Percentiles rank a stretch among this genome's conserved stretches.
Conservation (phyloP, 2,888 invertebrate species). For the Acheta domesticus region DNA sequence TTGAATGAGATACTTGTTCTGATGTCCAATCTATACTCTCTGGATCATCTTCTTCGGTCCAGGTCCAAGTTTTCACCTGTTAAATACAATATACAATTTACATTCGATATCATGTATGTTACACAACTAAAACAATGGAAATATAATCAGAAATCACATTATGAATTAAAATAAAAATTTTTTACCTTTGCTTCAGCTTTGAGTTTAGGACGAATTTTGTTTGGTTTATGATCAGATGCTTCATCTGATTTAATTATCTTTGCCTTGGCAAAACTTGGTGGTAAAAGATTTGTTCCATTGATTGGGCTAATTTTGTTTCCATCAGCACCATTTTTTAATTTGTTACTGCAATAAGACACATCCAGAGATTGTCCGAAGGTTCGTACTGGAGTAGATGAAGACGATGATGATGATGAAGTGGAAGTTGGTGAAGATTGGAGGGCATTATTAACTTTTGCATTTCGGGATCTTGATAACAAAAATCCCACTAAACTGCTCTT, state of each 20-base stretch:
- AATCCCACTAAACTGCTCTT: slow-evolving; percentile 64
- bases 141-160: neutral
- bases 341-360: neutral
- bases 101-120: neutral
- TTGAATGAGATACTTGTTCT: neutral
- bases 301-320: neutral
- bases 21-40: slow-evolving; percentile 48
- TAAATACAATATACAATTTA: neutral
- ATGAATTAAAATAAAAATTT: slow-evolving; percentile 29
- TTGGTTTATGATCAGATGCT: slow-evolving; percentile 47
- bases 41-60: slow-evolving; percentile 56
- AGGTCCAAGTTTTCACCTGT: slow-evolving; percentile 40
- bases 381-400: neutral
- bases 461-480: slow-evolving; percentile 46
- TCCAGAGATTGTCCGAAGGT: slow-evolving; percentile 7
- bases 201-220: slow-evolving; percentile 66
- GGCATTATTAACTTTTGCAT: slow-evolving; percentile 21
- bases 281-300: neutral
- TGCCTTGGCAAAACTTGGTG: neutral
- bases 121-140: neutral
- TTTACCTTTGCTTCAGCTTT: slow-evolving; percentile 68
- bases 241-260: neutral
- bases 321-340: neutral
- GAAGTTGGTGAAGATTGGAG: slow-evolving; percentile 21
- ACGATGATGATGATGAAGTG: neutral